Evolutionary conservation across 1,140 invertebrate species (phyloP).

Genomic region (Drosophila pandora): DNA sequence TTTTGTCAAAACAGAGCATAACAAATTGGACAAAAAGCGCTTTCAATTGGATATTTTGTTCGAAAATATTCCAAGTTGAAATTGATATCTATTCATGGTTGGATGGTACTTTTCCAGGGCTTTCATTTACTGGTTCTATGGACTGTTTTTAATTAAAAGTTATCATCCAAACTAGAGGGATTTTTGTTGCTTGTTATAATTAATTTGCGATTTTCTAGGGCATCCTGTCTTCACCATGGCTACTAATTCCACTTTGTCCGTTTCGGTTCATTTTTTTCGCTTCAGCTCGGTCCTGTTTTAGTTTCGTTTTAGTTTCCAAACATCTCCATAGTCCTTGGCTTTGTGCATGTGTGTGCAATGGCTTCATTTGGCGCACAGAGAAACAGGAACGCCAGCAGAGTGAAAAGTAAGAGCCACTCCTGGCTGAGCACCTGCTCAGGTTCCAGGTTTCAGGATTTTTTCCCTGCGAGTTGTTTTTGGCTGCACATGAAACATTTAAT

Average conservation of each 20-base stretch:
- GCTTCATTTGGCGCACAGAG: constrained; percentile 60
- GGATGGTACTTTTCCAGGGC: background rate
- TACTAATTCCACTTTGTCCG: background rate
- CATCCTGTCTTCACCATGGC: background rate
- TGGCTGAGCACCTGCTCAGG: constrained; percentile 22
- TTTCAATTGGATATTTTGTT: background rate
- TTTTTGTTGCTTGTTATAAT: background rate
- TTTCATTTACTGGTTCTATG: background rate
- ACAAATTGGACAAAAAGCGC: background rate
- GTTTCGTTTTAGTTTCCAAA: constrained; percentile 4
- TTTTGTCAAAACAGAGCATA: constrained; percentile 1
- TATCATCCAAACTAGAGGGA: background rate
- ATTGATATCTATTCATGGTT: background rate
- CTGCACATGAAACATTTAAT: background rate
- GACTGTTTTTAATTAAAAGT: background rate
- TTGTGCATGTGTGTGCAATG: constrained; percentile 48
- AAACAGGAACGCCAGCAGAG: constrained; percentile 8
- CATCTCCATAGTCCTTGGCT: constrained; percentile 11
- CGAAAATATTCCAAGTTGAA: background rate
- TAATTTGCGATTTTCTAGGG: background rate
- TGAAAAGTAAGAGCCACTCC: constrained; percentile 23
- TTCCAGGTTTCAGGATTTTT: background rate
- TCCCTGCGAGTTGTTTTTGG: constrained; percentile 10
- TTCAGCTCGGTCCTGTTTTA: background rate
- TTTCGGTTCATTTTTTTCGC: background rate